phyloP scores from a whole-genome alignment of 1,140 invertebrate genomes.

The Papilio helenus region DNA sequence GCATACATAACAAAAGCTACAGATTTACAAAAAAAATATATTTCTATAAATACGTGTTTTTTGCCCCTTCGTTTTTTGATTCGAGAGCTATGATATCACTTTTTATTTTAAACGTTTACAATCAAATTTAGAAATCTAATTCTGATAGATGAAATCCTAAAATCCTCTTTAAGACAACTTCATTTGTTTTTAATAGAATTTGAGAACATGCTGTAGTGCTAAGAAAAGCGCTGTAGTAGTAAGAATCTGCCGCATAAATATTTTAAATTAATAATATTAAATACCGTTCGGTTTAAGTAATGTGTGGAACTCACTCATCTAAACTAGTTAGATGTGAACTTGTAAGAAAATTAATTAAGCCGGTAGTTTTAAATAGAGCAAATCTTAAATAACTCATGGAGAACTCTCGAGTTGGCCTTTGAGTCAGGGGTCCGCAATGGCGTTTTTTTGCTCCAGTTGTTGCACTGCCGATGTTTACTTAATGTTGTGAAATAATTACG shows the following conservation, averaged over 20 bases:
- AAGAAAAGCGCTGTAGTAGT: too few species aligned
- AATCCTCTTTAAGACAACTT: background rate
- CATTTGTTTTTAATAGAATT: too few species aligned
- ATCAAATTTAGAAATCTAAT: too few species aligned
- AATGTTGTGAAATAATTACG: constrained; percentile 38
- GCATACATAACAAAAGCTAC: background rate
- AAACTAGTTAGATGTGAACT: constrained; percentile 11
- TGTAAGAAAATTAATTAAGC: constrained; percentile 38
- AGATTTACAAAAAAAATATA: too few species aligned
- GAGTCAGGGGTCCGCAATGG: constrained; percentile 36
- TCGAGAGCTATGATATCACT: too few species aligned
- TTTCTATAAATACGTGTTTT: too few species aligned
- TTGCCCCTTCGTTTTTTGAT: too few species aligned
- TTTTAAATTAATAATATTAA: background rate
- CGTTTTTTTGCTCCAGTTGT: constrained; percentile 40
- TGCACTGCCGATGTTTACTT: constrained; percentile 26
- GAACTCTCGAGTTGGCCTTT: constrained; percentile 31
- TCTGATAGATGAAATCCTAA: too few species aligned
- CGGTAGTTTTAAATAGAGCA: constrained; percentile 38
- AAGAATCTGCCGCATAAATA: background rate
- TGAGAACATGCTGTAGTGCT: too few species aligned
- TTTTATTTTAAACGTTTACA: too few species aligned
- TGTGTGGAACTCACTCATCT: constrained; percentile 1
- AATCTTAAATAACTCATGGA: constrained; percentile 36
- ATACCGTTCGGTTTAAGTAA: background rate